Conservation (phyloP, 1,140 invertebrate genomes). For the Papilio machaon region DNA sequence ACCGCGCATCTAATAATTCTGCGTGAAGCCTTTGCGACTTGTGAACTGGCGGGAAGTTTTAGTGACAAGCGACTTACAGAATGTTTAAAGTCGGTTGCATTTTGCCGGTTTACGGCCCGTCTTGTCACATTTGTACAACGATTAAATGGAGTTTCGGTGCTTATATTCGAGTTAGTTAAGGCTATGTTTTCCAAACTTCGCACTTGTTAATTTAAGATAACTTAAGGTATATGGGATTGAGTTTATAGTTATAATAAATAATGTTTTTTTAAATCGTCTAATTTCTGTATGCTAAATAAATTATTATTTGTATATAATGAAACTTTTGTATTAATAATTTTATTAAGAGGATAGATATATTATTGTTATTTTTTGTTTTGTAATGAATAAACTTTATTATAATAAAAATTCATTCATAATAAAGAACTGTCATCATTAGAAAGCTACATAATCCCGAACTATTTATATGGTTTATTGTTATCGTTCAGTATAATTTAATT, state of each 20-base stretch:
- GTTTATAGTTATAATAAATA: neutral
- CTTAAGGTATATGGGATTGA: neutral
- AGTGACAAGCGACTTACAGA: constrained; percentile 56
- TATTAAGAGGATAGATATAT: no score
- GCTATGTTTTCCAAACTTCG: constrained; percentile 42
- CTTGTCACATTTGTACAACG: constrained; percentile 58
- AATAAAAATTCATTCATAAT: no score
- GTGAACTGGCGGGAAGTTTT: constrained; percentile 54
- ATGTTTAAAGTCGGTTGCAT: constrained; percentile 52
- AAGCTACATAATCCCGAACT: no score
- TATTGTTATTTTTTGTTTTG: no score
- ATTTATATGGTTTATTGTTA: no score
- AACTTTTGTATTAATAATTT: no score
- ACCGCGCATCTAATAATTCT: neutral
- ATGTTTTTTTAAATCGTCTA: no score
- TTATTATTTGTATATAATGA: no score
- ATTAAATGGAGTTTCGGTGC: constrained; percentile 56
- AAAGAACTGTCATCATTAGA: no score
- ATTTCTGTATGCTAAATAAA: no score
- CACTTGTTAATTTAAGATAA: neutral
- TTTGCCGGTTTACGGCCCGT: constrained; percentile 46
- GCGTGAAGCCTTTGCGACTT: constrained; percentile 38
- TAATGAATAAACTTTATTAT: no score
- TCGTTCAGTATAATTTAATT: neutral
- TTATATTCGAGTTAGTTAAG: constrained; percentile 60